phyloP scores from a whole-genome alignment of 2,113 vertebrate species.

The Thunnus thynnus region DNA sequence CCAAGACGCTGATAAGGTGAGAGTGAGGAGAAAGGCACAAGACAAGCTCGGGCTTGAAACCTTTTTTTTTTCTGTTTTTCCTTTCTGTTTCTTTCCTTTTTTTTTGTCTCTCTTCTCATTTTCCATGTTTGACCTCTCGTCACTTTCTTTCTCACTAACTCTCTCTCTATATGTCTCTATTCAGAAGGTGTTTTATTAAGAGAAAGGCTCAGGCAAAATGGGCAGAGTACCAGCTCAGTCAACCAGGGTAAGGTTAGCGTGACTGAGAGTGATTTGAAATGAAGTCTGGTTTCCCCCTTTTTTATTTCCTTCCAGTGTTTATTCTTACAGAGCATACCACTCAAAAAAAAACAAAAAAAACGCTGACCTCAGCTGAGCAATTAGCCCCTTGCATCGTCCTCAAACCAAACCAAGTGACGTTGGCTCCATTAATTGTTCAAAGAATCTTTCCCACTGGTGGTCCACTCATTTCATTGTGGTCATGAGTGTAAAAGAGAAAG shows the following conservation, averaged over 20 bases:
- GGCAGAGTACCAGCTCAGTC: constrained; percentile 42
- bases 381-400: constrained; percentile 13
- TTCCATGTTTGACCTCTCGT: constrained; percentile 24
- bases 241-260: constrained; percentile 42
- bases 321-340: constrained; percentile 24
- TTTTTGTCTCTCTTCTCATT: constrained; percentile 25
- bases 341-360: constrained; percentile 13
- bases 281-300: constrained; percentile 27
- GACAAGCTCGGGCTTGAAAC: constrained; percentile 49
- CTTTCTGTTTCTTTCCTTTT: background rate
- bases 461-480: constrained; percentile 23
- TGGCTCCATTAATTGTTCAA: background rate
- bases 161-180: constrained; percentile 5
- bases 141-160: constrained; percentile 6
- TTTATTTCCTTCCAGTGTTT: constrained; percentile 28
- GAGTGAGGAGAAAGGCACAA: constrained; percentile 41
- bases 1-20: constrained; percentile 61
- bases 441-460: constrained; percentile 5
- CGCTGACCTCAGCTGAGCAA: constrained; percentile 36
- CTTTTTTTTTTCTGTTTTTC: constrained; percentile 14
- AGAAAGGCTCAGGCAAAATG: background rate
- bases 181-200: constrained; percentile 51
- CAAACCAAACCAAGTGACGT: constrained; percentile 34
- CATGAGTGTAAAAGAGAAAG: background rate
- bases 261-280: constrained; percentile 66